phyloP scores from a whole-genome alignment of 1,140 invertebrate genomes.

The Cyrtorhinus lividipennis region DNA sequence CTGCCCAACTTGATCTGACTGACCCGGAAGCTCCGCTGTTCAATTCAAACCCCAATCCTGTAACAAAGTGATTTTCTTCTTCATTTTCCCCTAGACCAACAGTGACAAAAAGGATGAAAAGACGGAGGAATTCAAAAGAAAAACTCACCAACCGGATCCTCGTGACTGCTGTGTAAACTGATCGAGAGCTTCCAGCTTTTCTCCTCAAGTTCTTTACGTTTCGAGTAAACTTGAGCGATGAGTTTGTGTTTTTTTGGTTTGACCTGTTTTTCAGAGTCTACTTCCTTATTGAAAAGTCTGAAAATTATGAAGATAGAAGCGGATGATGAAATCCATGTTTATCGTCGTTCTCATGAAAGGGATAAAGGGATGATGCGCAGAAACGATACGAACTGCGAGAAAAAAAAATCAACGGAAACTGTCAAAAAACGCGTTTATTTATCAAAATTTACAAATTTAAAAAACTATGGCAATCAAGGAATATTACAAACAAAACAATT shows the following conservation, averaged over 20 bases:
- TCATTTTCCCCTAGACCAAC: too few species aligned
- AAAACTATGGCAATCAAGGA: background rate
- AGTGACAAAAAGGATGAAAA: background rate
- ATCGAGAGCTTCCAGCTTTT: constrained; percentile 53
- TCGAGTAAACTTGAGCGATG: constrained; percentile 77
- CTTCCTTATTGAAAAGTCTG: constrained; percentile 25
- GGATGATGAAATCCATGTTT: background rate
- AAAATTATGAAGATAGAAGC: background rate
- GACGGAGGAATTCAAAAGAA: background rate
- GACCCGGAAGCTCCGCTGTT: constrained; percentile 58
- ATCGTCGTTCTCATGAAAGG: too few species aligned
- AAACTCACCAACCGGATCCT: constrained; percentile 65
- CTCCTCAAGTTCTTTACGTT: constrained; percentile 64
- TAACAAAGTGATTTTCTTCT: too few species aligned
- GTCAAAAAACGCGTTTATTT: background rate
- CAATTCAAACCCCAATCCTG: constrained; percentile 62
- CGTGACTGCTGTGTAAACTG: constrained; percentile 71
- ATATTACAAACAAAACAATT: background rate
- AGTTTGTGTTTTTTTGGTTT: constrained; percentile 76
- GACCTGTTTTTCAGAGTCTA: constrained; percentile 41
- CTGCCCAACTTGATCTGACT: constrained; percentile 71
- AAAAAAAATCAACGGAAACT: constrained; percentile 5
- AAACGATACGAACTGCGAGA: too few species aligned
- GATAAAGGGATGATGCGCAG: background rate
- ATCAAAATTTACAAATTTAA: background rate